These are phyloP conservation scores for Papilio helenus DNA, from an alignment of 1,140 invertebrate species.

Conservation along the genomic window DNA sequence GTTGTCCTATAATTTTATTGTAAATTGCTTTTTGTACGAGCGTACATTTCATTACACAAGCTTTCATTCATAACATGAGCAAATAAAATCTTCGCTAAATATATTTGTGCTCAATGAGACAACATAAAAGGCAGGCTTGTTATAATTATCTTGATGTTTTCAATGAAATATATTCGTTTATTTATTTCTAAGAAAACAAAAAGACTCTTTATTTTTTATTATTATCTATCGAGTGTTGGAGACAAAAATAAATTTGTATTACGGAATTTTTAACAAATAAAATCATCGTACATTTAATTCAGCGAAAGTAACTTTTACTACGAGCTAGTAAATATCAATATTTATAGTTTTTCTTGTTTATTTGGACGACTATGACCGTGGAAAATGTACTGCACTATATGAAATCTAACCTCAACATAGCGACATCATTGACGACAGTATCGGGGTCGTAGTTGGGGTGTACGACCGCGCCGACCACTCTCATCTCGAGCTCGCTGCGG, in stretches of 20 bases:
- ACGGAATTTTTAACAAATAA: background rate
- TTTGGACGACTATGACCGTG: background rate
- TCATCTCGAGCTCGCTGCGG: conserved; percentile 85
- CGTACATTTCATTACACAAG: background rate
- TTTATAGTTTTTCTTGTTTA: background rate
- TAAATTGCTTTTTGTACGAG: background rate
- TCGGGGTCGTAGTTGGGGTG: conserved; percentile 94
- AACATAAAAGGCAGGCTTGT: background rate
- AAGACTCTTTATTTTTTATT: background rate
- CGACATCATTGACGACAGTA: conserved; percentile 96
- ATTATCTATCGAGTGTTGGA: background rate
- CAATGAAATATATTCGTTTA: background rate
- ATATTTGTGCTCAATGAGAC: background rate
- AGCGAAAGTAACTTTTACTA: background rate
- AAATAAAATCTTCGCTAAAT: background rate
- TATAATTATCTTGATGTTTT: conserved; percentile 1
- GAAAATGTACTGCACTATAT: background rate
- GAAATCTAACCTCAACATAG: conserved; percentile 86
- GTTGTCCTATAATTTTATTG: conserved; percentile 8
- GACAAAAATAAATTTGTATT: background rate
- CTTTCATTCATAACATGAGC: background rate
- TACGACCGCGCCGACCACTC: conserved; percentile 87
- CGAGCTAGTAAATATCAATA: too few species aligned
- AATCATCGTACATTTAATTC: too few species aligned
- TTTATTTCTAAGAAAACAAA: conserved; percentile 75